Conservation (phyloP, 2,113 vertebrate genomes). For the Epinephelus cyanopodus region DNA sequence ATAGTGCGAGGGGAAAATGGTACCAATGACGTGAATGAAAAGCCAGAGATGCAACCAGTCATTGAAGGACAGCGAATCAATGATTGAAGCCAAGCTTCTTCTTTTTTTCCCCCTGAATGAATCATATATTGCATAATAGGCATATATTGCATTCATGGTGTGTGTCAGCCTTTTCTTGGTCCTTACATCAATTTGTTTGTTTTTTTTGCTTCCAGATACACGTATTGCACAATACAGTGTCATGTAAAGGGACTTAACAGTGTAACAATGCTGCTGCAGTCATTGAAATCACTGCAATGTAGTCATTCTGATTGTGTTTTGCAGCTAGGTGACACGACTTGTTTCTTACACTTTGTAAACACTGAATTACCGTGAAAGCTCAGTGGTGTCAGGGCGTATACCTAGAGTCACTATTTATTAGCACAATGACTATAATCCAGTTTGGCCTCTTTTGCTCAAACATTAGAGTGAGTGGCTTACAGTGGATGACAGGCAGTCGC, state of each 20-base stretch:
- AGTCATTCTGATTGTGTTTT: background rate
- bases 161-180: background rate
- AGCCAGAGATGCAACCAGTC: background rate
- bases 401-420: background rate
- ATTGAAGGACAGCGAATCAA: background rate
- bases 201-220: background rate
- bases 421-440: background rate
- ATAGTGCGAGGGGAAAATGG: background rate
- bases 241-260: background rate
- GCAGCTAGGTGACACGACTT: background rate
- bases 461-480: constrained; percentile 11
- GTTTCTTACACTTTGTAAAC: background rate
- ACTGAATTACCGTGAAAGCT: background rate
- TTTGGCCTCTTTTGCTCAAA: constrained; percentile 3
- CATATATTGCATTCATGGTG: background rate
- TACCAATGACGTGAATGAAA: background rate
- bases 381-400: background rate
- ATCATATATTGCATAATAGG: constrained; percentile 4
- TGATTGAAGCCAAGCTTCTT: background rate
- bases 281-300: background rate
- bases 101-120: background rate
- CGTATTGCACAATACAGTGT: background rate
- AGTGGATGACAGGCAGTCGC: constrained; percentile 4
- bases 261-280: background rate
- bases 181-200: background rate